Evolutionary conservation across 1,140 invertebrate species (phyloP).

Genomic region (Solenopsis fugax): DNA sequence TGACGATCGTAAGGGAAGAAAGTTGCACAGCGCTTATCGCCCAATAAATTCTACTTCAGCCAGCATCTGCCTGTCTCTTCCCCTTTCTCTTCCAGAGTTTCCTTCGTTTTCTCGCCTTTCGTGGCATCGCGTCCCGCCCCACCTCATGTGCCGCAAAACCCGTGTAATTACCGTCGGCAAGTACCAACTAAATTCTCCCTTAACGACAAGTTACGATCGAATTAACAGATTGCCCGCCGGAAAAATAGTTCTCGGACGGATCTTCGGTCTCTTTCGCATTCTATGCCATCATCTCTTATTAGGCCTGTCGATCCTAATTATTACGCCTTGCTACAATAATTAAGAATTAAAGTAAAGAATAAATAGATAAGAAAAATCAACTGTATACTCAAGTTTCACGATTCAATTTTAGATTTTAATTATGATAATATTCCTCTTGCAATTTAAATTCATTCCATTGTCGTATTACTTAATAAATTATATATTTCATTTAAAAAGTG

Average conservation of each 20-base stretch:
- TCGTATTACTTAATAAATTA: not conserved
- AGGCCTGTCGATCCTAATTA: not conserved
- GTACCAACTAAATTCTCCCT: constrained; percentile 81
- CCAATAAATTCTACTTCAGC: constrained; percentile 83
- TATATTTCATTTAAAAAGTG: not conserved
- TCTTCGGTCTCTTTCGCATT: constrained; percentile 27
- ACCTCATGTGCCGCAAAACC: constrained; percentile 70
- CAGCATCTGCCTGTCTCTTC: constrained; percentile 63
- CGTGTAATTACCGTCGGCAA: constrained; percentile 81
- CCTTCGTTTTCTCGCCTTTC: constrained; percentile 56
- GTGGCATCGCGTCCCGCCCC: constrained; percentile 54
- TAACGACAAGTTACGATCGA: constrained; percentile 84
- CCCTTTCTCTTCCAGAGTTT: constrained; percentile 39
- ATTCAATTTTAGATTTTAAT: not conserved
- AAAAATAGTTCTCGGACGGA: constrained; percentile 40
- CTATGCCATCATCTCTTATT: not conserved
- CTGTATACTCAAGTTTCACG: not conserved
- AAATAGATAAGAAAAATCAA: not conserved
- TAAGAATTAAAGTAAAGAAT: not conserved
- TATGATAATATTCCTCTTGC: not conserved
- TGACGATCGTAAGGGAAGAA: constrained; percentile 79
- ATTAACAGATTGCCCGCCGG: constrained; percentile 80
- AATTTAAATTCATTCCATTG: not conserved
- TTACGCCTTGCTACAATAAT: not conserved
- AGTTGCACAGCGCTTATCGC: constrained; percentile 82